These are phyloP conservation scores for Nansenia antarctica DNA, from an alignment of 2,113 vertebrate genomes.

Conservation along the genomic window DNA sequence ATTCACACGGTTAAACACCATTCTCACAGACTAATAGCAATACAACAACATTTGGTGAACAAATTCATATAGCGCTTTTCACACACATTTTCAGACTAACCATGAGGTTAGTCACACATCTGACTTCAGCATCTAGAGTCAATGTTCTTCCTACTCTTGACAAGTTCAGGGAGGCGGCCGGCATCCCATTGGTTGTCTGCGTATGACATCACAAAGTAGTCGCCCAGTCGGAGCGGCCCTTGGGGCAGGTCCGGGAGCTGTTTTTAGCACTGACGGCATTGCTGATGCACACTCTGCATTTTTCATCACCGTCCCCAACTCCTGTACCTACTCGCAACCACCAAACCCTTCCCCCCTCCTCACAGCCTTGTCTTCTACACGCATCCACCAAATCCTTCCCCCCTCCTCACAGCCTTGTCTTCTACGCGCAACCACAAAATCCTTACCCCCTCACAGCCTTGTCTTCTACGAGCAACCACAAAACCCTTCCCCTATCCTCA, in stretches of 20 bases:
- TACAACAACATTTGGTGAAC: no score
- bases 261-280: slow-evolving; percentile 39
- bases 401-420: not conserved
- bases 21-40: no score
- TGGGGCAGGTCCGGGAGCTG: slow-evolving; percentile 20
- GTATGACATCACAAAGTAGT: slow-evolving; percentile 37
- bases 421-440: not conserved
- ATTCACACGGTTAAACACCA: no score
- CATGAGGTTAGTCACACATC: not conserved
- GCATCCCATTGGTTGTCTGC: slow-evolving; percentile 15
- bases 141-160: not conserved
- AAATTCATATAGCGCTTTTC: no score
- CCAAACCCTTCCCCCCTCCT: no score
- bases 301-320: slow-evolving; percentile 26
- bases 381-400: not conserved
- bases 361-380: no score
- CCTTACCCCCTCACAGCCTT: not conserved
- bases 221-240: no score
- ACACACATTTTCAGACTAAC: not conserved
- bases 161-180: not conserved
- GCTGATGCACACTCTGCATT: slow-evolving; percentile 26
- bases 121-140: slow-evolving; percentile 1
- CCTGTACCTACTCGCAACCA: no score
- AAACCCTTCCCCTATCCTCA: not conserved
- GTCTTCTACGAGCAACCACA: not conserved